Evolutionary conservation across 2,797 vertebrate species (phyloP).

Genomic region (Anisognathus igniventris): DNA sequence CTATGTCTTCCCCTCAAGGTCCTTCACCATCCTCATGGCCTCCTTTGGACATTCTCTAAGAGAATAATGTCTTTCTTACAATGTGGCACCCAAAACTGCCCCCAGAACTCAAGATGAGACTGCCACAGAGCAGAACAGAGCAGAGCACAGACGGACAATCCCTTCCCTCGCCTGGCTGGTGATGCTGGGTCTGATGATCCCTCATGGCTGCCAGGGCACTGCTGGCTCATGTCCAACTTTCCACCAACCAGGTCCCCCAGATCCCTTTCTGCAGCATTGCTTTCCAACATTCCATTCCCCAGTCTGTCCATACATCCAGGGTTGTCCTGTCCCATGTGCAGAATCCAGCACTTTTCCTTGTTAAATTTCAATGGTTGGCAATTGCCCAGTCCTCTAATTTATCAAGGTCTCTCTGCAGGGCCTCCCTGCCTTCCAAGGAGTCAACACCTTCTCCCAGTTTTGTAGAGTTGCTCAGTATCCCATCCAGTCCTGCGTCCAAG

Average conservation of each 20-base stretch:
- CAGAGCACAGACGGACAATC: background rate
- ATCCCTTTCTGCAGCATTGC: background rate
- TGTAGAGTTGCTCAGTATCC: background rate
- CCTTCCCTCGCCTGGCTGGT: background rate
- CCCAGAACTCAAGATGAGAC: background rate
- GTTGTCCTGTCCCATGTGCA: background rate
- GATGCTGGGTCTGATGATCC: background rate
- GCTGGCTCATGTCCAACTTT: background rate
- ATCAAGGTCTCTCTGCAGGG: background rate
- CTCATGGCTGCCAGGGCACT: background rate
- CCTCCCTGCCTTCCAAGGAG: background rate
- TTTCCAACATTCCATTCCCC: background rate
- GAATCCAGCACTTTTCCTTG: background rate
- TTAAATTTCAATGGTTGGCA: background rate
- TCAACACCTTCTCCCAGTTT: background rate
- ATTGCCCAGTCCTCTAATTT: background rate
- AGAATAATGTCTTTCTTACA: background rate
- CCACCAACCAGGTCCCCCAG: background rate
- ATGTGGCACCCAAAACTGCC: background rate
- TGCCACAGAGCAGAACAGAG: background rate
- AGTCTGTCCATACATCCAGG: background rate
- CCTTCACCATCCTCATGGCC: background rate
- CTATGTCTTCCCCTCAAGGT: background rate
- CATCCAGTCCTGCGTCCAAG: background rate
- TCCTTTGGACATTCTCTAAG: background rate